Conservation (phyloP, 2,113 vertebrate genomes). For the Microcebus griseorufus region DNA sequence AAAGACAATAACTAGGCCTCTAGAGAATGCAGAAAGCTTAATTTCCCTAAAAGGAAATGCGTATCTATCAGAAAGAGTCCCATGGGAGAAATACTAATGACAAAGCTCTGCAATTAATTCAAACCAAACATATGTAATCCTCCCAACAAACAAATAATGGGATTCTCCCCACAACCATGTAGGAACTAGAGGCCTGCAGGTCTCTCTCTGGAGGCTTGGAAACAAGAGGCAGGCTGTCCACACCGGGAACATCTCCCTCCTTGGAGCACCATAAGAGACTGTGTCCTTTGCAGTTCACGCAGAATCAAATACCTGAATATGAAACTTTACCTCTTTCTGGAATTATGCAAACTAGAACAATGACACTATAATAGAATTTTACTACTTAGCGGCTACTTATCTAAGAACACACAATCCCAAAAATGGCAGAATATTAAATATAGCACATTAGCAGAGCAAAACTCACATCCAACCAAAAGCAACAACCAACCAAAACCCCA, state of each 20-base stretch:
- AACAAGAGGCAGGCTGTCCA: neutral
- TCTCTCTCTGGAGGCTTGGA: neutral
- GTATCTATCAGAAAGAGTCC: neutral
- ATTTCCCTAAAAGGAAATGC: slow-evolving; percentile 19
- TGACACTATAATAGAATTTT: neutral
- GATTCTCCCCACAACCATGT: neutral
- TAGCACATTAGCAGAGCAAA: neutral
- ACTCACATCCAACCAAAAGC: neutral
- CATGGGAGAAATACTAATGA: neutral
- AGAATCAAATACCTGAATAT: neutral
- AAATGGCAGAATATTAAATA: neutral
- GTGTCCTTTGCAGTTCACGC: neutral
- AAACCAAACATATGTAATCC: neutral
- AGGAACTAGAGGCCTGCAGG: rapidly evolving
- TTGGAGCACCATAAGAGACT: neutral
- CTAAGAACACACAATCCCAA: neutral
- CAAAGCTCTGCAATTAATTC: neutral
- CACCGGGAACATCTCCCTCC: neutral
- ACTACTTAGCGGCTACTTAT: neutral
- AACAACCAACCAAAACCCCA: neutral
- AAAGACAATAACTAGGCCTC: neutral
- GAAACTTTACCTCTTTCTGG: neutral
- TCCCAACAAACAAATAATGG: neutral
- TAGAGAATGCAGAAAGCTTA: neutral
- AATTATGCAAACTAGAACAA: neutral